Conservation (phyloP, 2,113 vertebrate genomes). For the Lampris incognitus region DNA sequence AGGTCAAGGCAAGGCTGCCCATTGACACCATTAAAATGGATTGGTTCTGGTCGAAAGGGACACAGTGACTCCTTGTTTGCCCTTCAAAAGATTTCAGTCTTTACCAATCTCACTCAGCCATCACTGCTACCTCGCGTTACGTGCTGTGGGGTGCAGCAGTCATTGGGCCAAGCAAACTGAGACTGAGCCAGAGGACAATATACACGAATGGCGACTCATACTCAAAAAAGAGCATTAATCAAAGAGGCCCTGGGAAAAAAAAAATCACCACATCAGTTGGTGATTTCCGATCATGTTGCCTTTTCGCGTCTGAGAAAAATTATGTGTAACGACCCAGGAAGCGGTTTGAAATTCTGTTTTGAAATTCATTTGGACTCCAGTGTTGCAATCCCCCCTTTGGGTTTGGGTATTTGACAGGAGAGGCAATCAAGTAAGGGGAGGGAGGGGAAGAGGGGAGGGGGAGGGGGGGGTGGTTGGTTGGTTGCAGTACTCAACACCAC, state of each 20-base stretch:
- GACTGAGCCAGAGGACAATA: slow-evolving; percentile 60
- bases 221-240: slow-evolving; percentile 36
- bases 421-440: slow-evolving; percentile 65
- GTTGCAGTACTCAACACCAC: slow-evolving; percentile 77
- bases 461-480: background rate
- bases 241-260: slow-evolving; percentile 65
- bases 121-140: slow-evolving; percentile 77
- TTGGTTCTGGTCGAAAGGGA: slow-evolving; percentile 58
- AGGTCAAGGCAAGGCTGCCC: slow-evolving; percentile 68
- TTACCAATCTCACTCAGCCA: slow-evolving; percentile 80
- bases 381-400: slow-evolving; percentile 75
- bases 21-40: slow-evolving; percentile 41
- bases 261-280: slow-evolving; percentile 63
- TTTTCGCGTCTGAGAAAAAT: slow-evolving; percentile 28
- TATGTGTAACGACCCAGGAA: slow-evolving; percentile 49
- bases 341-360: slow-evolving; percentile 65
- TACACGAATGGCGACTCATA: slow-evolving; percentile 52
- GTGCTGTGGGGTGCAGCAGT: slow-evolving; percentile 72
- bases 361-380: slow-evolving; percentile 68
- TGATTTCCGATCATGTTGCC: slow-evolving; percentile 56
- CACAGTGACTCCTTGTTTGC: slow-evolving; percentile 44
- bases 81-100: slow-evolving; percentile 9
- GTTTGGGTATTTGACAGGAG: slow-evolving; percentile 72
- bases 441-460: slow-evolving; percentile 54
- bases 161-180: slow-evolving; percentile 74